Conservation (phyloP, 2,888 invertebrate genomes). For the Hydriomena furcata region DNA sequence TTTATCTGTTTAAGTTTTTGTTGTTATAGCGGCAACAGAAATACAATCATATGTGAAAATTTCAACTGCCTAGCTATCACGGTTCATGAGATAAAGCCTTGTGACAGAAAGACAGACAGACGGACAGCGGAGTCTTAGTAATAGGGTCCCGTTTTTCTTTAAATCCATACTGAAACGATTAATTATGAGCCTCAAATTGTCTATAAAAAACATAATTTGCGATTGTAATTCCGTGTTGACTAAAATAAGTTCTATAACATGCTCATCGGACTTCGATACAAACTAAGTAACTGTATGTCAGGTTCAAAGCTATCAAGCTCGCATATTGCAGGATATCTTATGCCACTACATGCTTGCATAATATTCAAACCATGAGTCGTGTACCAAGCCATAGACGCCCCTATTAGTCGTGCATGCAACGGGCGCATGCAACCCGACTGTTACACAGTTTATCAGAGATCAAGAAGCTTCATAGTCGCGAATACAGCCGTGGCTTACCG, state of each 20-base stretch:
- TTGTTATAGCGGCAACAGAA: too few relatives aligned
- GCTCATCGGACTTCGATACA: not conserved
- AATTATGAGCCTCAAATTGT: too few relatives aligned
- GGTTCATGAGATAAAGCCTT: too few relatives aligned
- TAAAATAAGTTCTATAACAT: not conserved
- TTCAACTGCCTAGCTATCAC: too few relatives aligned
- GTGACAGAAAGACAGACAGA: too few relatives aligned
- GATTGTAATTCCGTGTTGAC: too few relatives aligned
- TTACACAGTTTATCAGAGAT: conserved; percentile 61
- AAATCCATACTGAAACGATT: too few relatives aligned
- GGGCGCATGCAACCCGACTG: conserved; percentile 59
- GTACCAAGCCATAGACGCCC: conserved; percentile 26
- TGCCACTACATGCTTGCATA: conserved; percentile 10
- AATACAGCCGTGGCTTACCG: conserved; percentile 30
- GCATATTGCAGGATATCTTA: conserved; percentile 10
- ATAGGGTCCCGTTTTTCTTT: too few relatives aligned
- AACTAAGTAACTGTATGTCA: conserved; percentile 7
- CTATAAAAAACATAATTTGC: too few relatives aligned
- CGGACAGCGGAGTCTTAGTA: too few relatives aligned
- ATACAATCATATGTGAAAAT: too few relatives aligned
- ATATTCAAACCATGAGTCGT: conserved; percentile 17
- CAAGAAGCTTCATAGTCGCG: conserved; percentile 49
- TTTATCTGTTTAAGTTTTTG: too few relatives aligned
- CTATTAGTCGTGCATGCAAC: conserved; percentile 65
- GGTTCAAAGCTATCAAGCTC: conserved; percentile 8